Percentiles rank a stretch among this genome's conserved stretches.
These are phyloP conservation scores for Adelphocoris suturalis DNA, from an alignment of 2,888 invertebrate genomes.

Conservation along the genomic window DNA sequence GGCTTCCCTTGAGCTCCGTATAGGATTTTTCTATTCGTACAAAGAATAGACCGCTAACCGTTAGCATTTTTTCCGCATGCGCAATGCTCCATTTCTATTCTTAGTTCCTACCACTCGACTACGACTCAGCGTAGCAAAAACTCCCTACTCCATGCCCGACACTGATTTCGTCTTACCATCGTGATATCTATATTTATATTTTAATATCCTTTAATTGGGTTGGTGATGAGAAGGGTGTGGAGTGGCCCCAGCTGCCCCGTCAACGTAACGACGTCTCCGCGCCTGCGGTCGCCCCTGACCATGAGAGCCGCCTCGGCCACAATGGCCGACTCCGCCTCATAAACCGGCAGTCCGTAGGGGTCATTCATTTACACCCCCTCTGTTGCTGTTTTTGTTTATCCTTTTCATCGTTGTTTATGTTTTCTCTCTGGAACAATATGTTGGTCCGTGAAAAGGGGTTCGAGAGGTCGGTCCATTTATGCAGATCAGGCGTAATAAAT, in stretches of 20 bases:
- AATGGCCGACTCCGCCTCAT: background rate
- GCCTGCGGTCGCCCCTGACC: background rate
- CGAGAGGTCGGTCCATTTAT: background rate
- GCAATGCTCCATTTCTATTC: too few relatives aligned
- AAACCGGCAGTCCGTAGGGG: background rate
- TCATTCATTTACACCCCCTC: conserved; percentile 21
- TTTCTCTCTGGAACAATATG: background rate
- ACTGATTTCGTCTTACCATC: too few relatives aligned
- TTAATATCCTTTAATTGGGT: too few relatives aligned
- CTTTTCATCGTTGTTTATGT: background rate
- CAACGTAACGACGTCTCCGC: background rate
- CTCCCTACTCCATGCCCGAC: too few relatives aligned
- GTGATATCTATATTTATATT: too few relatives aligned
- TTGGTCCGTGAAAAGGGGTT: background rate
- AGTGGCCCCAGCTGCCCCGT: background rate
- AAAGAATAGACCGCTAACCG: too few relatives aligned
- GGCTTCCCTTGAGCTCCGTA: too few relatives aligned
- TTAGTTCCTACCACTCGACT: too few relatives aligned
- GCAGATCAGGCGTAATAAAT: background rate
- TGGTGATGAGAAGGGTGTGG: too few relatives aligned
- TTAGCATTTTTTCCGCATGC: too few relatives aligned
- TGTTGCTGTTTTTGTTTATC: background rate
- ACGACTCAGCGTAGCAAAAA: too few relatives aligned
- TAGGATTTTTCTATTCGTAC: too few relatives aligned
- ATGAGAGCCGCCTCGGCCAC: background rate